These are phyloP conservation scores for Ochotona curzoniae DNA, from an alignment of 2,113 vertebrate genomes.

Conservation along the genomic window DNA sequence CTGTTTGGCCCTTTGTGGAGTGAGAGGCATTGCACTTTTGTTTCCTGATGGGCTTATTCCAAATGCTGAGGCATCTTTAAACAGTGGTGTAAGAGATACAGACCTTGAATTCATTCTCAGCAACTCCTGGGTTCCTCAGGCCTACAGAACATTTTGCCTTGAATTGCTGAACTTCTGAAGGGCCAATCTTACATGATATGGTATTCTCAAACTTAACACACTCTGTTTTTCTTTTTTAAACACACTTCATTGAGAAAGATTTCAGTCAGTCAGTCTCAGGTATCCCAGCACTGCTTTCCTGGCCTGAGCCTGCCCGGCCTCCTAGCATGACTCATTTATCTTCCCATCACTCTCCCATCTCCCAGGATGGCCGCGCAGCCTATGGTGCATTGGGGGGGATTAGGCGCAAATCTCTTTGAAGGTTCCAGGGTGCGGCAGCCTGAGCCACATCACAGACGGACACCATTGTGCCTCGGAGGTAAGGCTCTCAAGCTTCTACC, in stretches of 20 bases:
- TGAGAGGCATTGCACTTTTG: not conserved
- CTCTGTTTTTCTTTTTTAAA: not conserved
- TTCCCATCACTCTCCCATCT: not conserved
- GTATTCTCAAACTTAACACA: not conserved
- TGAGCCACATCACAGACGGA: not conserved
- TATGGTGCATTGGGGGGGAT: not conserved
- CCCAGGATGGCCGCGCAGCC: not conserved
- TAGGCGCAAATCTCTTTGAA: slow-evolving; percentile 27
- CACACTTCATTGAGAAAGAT: too few relatives aligned
- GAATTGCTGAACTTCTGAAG: not conserved
- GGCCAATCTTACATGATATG: not conserved
- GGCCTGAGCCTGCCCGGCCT: not conserved
- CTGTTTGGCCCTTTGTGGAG: not conserved
- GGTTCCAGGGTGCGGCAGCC: slow-evolving; percentile 35
- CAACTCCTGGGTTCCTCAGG: not conserved
- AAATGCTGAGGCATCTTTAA: slow-evolving; percentile 13
- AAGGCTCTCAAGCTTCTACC: not conserved
- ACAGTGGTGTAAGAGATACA: not conserved
- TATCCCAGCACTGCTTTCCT: not conserved
- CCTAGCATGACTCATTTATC: not conserved
- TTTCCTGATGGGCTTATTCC: not conserved
- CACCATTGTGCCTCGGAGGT: not conserved
- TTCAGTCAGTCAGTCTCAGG: not conserved
- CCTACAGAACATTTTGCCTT: not conserved
- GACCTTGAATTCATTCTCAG: slow-evolving; percentile 15